Evolutionary conservation across 2,888 invertebrate genomes (phyloP).

Genomic region (Acanthosoma haemorrhoidale): DNA sequence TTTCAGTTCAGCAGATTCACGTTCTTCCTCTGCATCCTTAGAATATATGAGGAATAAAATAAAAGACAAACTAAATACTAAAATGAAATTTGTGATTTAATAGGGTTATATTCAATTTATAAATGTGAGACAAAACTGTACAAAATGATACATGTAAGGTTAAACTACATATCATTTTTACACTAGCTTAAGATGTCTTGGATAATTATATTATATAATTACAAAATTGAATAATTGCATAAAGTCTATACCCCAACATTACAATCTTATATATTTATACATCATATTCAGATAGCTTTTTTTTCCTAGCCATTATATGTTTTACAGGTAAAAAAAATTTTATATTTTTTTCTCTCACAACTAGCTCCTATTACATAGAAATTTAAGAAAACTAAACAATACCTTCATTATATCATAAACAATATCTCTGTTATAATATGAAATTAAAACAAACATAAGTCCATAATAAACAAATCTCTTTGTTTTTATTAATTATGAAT

Average conservation of each 20-base stretch:
- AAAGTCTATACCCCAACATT: constrained; percentile 1
- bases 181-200: constrained; percentile 11
- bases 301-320: background rate
- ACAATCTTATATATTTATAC: background rate
- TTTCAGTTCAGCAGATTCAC: no score
- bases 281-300: constrained; percentile 21
- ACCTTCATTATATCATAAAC: no score
- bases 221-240: constrained; percentile 9
- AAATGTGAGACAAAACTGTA: constrained; percentile 40
- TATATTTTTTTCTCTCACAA: background rate
- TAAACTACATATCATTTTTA: constrained; percentile 30
- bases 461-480: background rate
- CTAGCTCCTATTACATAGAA: background rate
- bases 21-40: no score
- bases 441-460: constrained; percentile 1
- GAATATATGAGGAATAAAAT: background rate
- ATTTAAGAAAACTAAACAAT: constrained; percentile 4
- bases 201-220: constrained; percentile 13
- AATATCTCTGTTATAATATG: background rate
- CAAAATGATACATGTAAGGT: constrained; percentile 36
- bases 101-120: constrained; percentile 39
- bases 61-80: constrained; percentile 5
- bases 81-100: constrained; percentile 26
- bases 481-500: background rate
- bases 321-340: background rate